phyloP scores from a whole-genome alignment of 2,113 vertebrate genomes.

The Anolis carolinensis region DNA sequence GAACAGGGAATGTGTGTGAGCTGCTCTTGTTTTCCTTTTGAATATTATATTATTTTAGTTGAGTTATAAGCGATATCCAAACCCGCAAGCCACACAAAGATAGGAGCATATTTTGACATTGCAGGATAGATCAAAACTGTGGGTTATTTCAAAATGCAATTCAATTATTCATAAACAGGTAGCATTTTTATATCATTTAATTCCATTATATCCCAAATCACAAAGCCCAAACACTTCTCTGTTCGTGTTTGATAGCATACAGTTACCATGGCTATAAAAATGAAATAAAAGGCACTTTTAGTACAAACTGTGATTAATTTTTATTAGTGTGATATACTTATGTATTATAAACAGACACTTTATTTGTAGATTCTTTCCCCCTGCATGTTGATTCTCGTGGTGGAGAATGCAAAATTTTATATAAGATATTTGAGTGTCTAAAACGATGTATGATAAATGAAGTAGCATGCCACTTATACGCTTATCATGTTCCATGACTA shows the following conservation, averaged over 20 bases:
- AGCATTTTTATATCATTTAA: slow-evolving; percentile 69
- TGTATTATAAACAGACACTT: slow-evolving; percentile 81
- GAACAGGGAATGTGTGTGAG: slow-evolving; percentile 14
- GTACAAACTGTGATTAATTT: slow-evolving; percentile 74
- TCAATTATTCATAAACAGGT: slow-evolving; percentile 74
- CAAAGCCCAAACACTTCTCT: slow-evolving; percentile 66
- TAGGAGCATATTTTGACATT: slow-evolving; percentile 36
- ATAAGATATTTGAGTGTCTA: slow-evolving; percentile 95
- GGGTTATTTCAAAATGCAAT: slow-evolving; percentile 72
- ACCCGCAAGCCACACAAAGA: slow-evolving; percentile 32
- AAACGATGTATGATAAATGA: slow-evolving; percentile 99
- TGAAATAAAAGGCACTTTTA: slow-evolving; percentile 59
- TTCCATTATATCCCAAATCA: slow-evolving; percentile 64
- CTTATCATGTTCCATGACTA: slow-evolving; percentile 98
- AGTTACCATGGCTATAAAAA: slow-evolving; percentile 63
- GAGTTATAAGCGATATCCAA: slow-evolving; percentile 35
- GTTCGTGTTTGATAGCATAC: slow-evolving; percentile 68
- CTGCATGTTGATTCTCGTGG: slow-evolving; percentile 81
- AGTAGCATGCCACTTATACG: slow-evolving; percentile 96
- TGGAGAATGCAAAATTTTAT: slow-evolving; percentile 87
- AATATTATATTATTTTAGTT: slow-evolving; percentile 31
- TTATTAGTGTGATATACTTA: slow-evolving; percentile 75
- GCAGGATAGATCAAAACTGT: slow-evolving; percentile 41
- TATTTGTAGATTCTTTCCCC: slow-evolving; percentile 74
- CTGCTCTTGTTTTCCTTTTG: slow-evolving; percentile 23